A percentile compares a stretch with the other conserved stretches of the same genome.
Conservation (phyloP, 37 sponge, comb jelly and placozoan genomes). For the Diacarnus erythraeanus region DNA sequence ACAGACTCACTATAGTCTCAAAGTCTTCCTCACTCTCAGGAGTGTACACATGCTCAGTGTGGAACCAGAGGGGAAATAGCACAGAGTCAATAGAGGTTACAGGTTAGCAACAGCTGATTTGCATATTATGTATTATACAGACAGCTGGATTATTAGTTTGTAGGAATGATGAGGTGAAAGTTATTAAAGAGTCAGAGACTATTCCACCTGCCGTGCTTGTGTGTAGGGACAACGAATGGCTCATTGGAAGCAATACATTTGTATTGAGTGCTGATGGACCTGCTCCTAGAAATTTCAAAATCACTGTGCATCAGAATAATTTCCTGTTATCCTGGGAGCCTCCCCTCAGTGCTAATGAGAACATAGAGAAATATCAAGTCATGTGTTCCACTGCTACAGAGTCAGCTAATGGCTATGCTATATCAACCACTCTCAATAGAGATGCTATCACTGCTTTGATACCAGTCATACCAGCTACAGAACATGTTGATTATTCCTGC, state of each 20-base stretch:
- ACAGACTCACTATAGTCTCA: slow-evolving; percentile 8
- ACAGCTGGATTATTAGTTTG: too few species aligned
- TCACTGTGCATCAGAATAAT: background rate
- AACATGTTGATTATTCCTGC: background rate
- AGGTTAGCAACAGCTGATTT: too few species aligned
- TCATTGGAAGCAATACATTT: background rate
- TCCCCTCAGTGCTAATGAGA: background rate
- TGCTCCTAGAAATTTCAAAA: background rate
- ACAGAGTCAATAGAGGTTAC: too few species aligned
- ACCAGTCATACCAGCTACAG: background rate
- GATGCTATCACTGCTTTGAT: background rate
- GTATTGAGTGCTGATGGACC: background rate
- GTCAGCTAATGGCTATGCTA: background rate
- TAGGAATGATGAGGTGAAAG: background rate
- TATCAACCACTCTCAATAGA: background rate
- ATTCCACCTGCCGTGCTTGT: background rate
- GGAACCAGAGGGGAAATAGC: too few species aligned
- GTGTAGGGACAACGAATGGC: background rate
- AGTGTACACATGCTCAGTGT: too few species aligned
- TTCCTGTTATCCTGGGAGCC: background rate
- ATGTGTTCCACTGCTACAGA: background rate
- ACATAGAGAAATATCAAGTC: background rate
- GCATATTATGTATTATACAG: too few species aligned
- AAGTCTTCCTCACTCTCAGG: too few species aligned
- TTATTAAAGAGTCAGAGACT: background rate